These are phyloP conservation scores for Sphaerodactylus townsendi DNA, from an alignment of 2,113 vertebrate genomes.

Conservation along the genomic window DNA sequence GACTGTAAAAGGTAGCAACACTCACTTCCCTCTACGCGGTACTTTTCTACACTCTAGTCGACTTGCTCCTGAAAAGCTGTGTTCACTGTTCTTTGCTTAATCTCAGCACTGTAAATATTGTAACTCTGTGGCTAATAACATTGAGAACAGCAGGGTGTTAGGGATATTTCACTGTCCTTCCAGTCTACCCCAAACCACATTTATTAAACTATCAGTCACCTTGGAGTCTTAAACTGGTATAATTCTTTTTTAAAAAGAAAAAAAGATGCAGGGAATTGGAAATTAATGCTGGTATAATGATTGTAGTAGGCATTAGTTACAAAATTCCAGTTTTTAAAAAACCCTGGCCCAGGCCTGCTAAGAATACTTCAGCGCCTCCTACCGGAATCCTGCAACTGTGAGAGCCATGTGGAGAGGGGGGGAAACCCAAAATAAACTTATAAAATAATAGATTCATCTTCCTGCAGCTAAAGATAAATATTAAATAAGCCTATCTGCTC, in stretches of 20 bases:
- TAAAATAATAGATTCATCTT: conserved; percentile 82
- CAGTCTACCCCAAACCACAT: neutral
- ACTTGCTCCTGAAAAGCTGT: neutral
- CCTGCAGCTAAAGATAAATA: conserved; percentile 81
- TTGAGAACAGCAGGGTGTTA: neutral
- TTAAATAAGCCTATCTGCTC: conserved; percentile 81
- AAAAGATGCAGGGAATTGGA: neutral
- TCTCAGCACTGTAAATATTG: conserved; percentile 24
- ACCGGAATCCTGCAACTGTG: conserved; percentile 52
- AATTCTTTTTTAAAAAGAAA: neutral
- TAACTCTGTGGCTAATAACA: conserved; percentile 28
- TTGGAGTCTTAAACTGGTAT: neutral
- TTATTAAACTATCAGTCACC: conserved; percentile 14
- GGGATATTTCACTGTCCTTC: conserved; percentile 4
- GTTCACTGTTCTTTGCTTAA: conserved; percentile 37
- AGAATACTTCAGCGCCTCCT: conserved; percentile 60
- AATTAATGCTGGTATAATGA: neutral
- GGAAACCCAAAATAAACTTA: conserved; percentile 67
- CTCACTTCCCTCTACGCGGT: conserved; percentile 30
- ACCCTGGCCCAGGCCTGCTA: conserved; percentile 16
- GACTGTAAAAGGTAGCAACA: neutral
- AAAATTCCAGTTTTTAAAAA: conserved; percentile 20
- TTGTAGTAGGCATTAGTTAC: neutral
- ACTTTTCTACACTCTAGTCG: conserved; percentile 54
- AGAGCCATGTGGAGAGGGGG: conserved; percentile 49